A percentile compares a stretch with the other conserved stretches of the same genome.
These are phyloP conservation scores for Dysidea cf. avara DNA, from an alignment of 37 sponge, comb jelly and placozoan species.

Conservation along the genomic window DNA sequence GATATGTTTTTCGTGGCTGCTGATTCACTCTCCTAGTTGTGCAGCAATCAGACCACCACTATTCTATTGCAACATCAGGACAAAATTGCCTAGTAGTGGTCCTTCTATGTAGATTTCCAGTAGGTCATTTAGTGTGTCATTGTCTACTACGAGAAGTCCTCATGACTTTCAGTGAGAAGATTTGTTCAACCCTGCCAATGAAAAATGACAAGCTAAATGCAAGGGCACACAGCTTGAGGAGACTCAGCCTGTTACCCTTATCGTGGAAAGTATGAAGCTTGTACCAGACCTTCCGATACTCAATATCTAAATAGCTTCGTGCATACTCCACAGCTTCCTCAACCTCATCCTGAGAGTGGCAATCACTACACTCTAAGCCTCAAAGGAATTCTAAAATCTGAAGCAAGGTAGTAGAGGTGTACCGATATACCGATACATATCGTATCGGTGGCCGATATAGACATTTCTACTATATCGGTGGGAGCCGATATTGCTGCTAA, in stretches of 20 bases:
- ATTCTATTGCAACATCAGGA: conserved; percentile 21
- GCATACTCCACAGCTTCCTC: no score
- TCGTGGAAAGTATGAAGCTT: conserved; percentile 4
- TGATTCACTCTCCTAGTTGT: no score
- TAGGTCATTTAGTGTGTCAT: conserved; percentile 27
- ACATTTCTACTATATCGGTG: no score
- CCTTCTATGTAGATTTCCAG: no score
- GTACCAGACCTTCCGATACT: no score
- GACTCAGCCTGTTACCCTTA: background rate
- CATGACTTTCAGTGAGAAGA: conserved; percentile 51
- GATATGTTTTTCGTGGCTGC: conserved; percentile 47
- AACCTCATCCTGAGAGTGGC: conserved; percentile 24
- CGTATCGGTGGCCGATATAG: no score
- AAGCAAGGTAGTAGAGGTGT: background rate
- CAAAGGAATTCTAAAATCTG: conserved; percentile 21
- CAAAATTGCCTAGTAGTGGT: conserved; percentile 22
- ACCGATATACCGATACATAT: no score
- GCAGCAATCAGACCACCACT: conserved; percentile 45
- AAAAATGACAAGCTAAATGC: no score
- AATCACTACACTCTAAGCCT: conserved; percentile 9
- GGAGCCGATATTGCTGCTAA: no score
- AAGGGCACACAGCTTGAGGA: conserved; percentile 21
- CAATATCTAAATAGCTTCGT: no score
- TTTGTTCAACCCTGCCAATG: conserved; percentile 40
- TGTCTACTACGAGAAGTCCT: conserved; percentile 40